Base-by-base conservation (phyloP, 2,888 invertebrate genomes). In the Macaria notata region DNA sequence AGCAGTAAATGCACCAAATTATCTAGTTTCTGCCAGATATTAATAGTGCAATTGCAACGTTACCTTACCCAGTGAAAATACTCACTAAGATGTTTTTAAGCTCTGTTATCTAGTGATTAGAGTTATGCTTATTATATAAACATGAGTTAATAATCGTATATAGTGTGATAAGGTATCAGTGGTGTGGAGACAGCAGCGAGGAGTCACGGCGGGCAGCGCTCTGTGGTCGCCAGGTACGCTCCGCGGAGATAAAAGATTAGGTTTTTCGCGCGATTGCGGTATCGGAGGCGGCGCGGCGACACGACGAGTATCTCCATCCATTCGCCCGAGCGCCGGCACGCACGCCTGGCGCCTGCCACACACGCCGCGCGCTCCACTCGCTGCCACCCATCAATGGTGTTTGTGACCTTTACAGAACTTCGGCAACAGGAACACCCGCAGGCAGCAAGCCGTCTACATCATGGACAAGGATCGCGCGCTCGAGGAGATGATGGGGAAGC, bases 381-480 rank as follows among this genome's bases (percentile, higher is more conserved):
- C 62, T 64, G 56, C 9, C 54, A 63, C 67, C 73, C 71, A 77
- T 79, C 83, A 84, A 87, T 88, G 86, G 84, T 87, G 85, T 75
- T 81, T 81, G 84, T 86, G 83, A 75, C 69, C 69, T 54, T 82
- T 78, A 67, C 83, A 83, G 81, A 79, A 76, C 63, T 71, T 69
- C 63, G 62, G 66, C 56, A 73, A 72, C 59, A 67, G 65, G 49
- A 70, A 62, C 62, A 63, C 61, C 48, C 62, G 61, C 56, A 66
- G 57, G 54, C 62, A 54, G 65, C 60, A 61, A 56, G 58, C 57
- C 55, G 45, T 51, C 58, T 4, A 46, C 66, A 83, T 50, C 76
- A 94, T 94, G 94, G 94, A 93, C 73, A 93, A 93, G 78, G 94
- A 94, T 84, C 92, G 88, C 72, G 93, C 94, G 33, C 76, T 94